These are phyloP conservation scores for Calameuta pallipes DNA, from an alignment of 2,888 invertebrate species.

Conservation along the genomic window DNA sequence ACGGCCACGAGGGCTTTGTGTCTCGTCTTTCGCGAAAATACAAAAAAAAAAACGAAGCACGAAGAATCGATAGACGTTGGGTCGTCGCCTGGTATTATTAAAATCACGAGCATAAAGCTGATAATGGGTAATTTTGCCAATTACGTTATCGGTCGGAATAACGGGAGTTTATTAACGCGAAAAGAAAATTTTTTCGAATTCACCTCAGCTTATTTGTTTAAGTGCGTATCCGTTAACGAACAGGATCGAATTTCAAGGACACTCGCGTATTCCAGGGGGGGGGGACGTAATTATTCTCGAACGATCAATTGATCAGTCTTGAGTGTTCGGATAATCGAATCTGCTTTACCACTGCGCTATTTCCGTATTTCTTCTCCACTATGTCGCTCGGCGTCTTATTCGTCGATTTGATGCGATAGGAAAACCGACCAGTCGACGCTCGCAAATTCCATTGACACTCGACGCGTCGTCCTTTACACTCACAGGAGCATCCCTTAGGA, in stretches of 20 bases:
- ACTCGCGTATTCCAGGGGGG: background rate
- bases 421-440: background rate
- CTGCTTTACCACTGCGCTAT: background rate
- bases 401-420: background rate
- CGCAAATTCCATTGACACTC: background rate
- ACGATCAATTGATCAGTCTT: background rate
- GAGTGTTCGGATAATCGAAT: background rate
- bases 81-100: background rate
- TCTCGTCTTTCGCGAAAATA: background rate
- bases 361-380: background rate
- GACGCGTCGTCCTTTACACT: conserved; percentile 69
- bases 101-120: background rate
- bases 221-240: background rate
- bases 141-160: background rate
- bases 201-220: background rate
- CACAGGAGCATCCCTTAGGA: conserved; percentile 73
- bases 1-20: background rate
- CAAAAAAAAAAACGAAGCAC: background rate
- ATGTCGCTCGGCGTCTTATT: background rate
- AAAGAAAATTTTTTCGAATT: background rate
- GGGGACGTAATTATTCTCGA: background rate
- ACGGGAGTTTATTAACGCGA: background rate
- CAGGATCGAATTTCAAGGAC: background rate
- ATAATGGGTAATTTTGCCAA: background rate
- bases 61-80: background rate